Base-by-base conservation (phyloP, 2,797 vertebrate species). In the Halcyon leucocephala region DNA sequence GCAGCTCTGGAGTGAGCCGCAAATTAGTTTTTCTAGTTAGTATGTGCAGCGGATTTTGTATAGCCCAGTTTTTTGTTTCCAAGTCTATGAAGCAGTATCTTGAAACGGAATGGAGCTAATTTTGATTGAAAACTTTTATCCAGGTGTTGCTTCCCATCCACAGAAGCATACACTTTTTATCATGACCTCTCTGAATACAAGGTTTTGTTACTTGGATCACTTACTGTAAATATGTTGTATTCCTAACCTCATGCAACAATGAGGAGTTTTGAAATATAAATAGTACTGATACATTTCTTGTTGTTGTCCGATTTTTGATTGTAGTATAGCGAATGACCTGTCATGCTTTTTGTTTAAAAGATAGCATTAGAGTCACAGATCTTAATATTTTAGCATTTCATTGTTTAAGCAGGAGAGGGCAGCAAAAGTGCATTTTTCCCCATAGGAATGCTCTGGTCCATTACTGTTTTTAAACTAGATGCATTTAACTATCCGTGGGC, bases 321-420 rank as follows among this genome's bases (percentile, higher is more conserved):
- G 88, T 97, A 97, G 82, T 96, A 69, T 96, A 94, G 96, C 79
- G 17, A 97, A 97, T 97, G 96, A 91, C 86, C 84, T 96, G 97
- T 90, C 93, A 89, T 94, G 95, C 93, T 95, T 97, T 97, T 97
- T 93, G 95, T 92, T 97, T 97, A 73, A 92, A 97, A 80, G 79
- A 97, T 97, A 60, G 51, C 94, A 86, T 97, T 96, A 92, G 97
- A 90, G 94, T 93, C 94, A 93, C 96, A 83, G 93, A 92, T 96
- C 89, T 96, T 91, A 96, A 93, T 97, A 94, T 96, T 95, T 96
- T 96, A 97, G 97, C 90, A 97, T 97, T 98, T 97, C 96, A 93
- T 97, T 97, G 96, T 97, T 98, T 97, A 96, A 96, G 96, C 98
- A 98, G 97, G 97, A 98, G 98, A 98, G 98, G 98, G 98, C 98